These are phyloP conservation scores for Magallana angulata DNA, from an alignment of 1,140 invertebrate genomes.

Conservation along the genomic window DNA sequence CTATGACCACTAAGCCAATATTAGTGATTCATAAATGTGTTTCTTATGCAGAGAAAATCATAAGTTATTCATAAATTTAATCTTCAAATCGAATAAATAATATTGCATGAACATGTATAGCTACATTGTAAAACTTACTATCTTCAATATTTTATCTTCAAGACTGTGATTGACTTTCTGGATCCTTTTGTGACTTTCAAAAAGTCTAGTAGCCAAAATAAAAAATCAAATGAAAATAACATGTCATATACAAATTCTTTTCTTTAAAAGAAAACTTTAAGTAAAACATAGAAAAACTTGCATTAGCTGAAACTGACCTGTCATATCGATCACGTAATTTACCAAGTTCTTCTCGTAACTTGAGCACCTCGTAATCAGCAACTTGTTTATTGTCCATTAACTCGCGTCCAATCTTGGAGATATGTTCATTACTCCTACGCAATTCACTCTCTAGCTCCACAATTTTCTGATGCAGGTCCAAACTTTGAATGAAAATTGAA, in stretches of 20 bases:
- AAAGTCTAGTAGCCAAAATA: constrained; percentile 82
- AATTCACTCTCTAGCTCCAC: constrained; percentile 91
- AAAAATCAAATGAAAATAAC: not conserved
- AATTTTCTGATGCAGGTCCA: constrained; percentile 91
- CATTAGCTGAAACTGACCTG: constrained; percentile 80
- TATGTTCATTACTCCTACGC: constrained; percentile 89
- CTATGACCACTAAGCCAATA: no score
- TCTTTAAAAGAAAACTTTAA: not conserved
- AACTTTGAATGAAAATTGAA: constrained; percentile 64
- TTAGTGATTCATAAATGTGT: no score
- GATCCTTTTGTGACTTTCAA: constrained; percentile 95
- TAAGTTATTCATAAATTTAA: no score
- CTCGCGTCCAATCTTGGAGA: constrained; percentile 91
- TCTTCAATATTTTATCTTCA: constrained; percentile 95
- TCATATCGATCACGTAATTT: constrained; percentile 96
- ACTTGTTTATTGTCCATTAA: constrained; percentile 88
- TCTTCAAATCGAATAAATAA: no score
- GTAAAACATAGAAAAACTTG: not conserved
- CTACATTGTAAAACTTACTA: constrained; percentile 83
- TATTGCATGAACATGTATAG: no score
- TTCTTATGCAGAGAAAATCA: no score
- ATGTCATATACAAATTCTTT: not conserved
- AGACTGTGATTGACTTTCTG: constrained; percentile 97
- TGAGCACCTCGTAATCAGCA: constrained; percentile 86
- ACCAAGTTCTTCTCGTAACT: constrained; percentile 90